Percentiles rank a stretch among this genome's conserved stretches.
phyloP scores from a whole-genome alignment of 2,888 invertebrate genomes.

The Globia sparganii region DNA sequence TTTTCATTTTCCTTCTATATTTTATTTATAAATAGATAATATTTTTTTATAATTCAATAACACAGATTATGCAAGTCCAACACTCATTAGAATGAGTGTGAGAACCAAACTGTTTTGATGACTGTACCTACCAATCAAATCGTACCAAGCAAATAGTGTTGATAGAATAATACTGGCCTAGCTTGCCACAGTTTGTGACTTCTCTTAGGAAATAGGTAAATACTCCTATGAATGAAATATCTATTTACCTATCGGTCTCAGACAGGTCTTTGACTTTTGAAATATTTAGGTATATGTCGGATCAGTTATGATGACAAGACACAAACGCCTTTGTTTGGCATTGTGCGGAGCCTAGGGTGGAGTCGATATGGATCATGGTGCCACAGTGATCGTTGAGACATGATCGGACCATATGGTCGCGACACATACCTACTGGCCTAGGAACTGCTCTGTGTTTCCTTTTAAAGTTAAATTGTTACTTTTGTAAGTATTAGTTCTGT shows the following conservation, averaged over 20 bases:
- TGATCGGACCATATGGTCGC: no score
- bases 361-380: no score
- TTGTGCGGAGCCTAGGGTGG: no score
- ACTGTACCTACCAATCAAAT: conserved; percentile 13
- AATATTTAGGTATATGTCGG: background rate
- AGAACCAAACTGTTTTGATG: background rate
- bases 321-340: no score
- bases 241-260: background rate
- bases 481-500: no score
- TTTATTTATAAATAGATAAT: no score
- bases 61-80: background rate
- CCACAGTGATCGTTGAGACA: no score
- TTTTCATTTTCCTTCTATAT: no score
- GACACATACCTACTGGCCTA: no score
- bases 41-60: background rate
- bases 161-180: conserved; percentile 13
- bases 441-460: no score
- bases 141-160: conserved; percentile 1
- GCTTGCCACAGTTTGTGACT: conserved; percentile 16
- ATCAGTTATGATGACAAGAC: no score
- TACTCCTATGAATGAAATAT: conserved; percentile 10
- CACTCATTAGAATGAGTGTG: background rate
- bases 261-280: background rate
- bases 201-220: background rate
- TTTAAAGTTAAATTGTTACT: no score